Conservation (phyloP, 1,140 invertebrate genomes). For the Drosophila subobscura region DNA sequence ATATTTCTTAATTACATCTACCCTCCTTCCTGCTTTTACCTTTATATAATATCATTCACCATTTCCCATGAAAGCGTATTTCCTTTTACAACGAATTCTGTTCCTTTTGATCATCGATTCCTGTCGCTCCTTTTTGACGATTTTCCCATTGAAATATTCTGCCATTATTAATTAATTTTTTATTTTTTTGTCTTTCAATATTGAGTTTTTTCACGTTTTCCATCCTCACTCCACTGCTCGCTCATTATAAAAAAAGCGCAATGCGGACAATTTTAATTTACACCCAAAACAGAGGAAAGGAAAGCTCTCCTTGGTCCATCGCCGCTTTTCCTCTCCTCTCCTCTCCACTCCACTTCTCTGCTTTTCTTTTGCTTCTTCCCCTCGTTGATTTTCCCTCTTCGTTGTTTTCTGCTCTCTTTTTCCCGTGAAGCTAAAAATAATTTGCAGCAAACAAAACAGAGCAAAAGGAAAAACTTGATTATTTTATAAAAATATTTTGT, state of each 20-base stretch:
- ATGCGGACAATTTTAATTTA: constrained; percentile 57
- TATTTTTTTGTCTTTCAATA: constrained; percentile 42
- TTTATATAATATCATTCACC: background rate
- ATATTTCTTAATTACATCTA: too few species aligned
- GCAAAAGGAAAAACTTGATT: constrained; percentile 69
- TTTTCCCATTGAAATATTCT: constrained; percentile 30
- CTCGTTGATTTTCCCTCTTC: too few species aligned
- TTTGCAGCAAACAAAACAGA: constrained; percentile 65
- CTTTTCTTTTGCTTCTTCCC: too few species aligned
- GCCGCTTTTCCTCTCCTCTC: background rate
- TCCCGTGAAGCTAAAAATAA: constrained; percentile 54
- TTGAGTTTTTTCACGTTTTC: constrained; percentile 19
- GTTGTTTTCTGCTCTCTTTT: too few species aligned
- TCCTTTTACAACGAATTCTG: background rate
- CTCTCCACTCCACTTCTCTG: background rate
- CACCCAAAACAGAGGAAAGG: constrained; percentile 28
- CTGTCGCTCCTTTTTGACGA: background rate
- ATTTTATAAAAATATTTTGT: constrained; percentile 80
- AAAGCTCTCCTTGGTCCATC: constrained; percentile 10
- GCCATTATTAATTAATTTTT: constrained; percentile 59
- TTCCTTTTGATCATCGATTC: constrained; percentile 32
- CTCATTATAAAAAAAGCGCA: constrained; percentile 38
- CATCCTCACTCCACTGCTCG: background rate
- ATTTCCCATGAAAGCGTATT: constrained; percentile 2
- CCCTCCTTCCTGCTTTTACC: background rate